Percentiles rank a stretch among this genome's conserved stretches.
phyloP scores from a whole-genome alignment of 1,140 invertebrate species.

The Ceratina japonica region DNA sequence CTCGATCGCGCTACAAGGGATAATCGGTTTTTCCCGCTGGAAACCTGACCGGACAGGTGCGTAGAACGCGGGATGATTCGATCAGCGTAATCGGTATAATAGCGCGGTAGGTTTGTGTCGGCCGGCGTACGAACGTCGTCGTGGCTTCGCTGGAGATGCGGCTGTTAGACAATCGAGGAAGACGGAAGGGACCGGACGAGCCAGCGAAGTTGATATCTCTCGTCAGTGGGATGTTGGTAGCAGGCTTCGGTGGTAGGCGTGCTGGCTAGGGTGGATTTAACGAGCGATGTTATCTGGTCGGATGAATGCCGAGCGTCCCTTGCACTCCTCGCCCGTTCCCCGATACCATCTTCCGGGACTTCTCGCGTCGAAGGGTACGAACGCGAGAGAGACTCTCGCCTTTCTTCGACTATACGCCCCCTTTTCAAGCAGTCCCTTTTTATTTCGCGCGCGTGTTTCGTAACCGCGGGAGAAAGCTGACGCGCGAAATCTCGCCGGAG shows the following conservation, averaged over 20 bases:
- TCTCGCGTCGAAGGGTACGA: conserved; percentile 45
- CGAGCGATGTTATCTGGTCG: conserved; percentile 68
- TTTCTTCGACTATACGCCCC: neutral
- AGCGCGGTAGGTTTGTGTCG: neutral
- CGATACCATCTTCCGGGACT: conserved; percentile 53
- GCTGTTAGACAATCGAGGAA: conserved; percentile 11
- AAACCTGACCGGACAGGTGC: neutral
- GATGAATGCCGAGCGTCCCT: conserved; percentile 63
- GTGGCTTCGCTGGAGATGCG: conserved; percentile 17
- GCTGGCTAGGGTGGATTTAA: conserved; percentile 63
- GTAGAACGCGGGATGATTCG: conserved; percentile 16
- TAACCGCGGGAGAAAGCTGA: neutral
- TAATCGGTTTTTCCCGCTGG: neutral
- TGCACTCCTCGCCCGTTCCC: conserved; percentile 51
- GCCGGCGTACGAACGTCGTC: conserved; percentile 29
- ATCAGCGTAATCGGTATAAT: conserved; percentile 44
- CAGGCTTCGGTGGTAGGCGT: conserved; percentile 58
- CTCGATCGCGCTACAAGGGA: neutral
- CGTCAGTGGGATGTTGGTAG: conserved; percentile 63
- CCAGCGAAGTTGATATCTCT: conserved; percentile 61
- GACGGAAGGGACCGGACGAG: conserved; percentile 50
- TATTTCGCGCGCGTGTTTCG: neutral
- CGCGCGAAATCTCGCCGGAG: neutral
- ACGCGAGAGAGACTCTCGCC: conserved; percentile 16
- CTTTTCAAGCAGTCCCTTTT: too few relatives aligned